Base-by-base conservation (phyloP, 2,113 vertebrate species). In the Hippocampus zosterae region DNA sequence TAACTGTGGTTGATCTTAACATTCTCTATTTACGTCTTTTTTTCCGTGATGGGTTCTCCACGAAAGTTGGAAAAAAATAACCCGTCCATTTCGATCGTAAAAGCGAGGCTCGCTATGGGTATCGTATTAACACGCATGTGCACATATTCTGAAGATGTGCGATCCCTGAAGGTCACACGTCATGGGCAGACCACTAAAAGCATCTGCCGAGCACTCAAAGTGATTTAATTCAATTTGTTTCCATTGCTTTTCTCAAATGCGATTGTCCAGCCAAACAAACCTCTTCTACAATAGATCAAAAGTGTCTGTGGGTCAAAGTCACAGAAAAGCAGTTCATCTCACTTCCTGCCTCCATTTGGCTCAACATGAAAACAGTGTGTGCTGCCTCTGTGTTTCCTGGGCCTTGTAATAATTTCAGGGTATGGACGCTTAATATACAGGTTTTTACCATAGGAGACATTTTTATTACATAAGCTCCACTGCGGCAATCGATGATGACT, bases 361-460 rank as follows among this genome's bases (percentile, higher is more conserved):
- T 76, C 67, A 21, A 75, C 65, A 78, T 79, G 82, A 88, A 86
- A 89, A 88, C 86, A 89, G 81, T 81, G 63, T 74, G 79, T 48
- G 68, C 59, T 82, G 80, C 76, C 74, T 80, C 65, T 87, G 79
- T 72, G 74, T 76, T 86, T 88, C 83, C 85, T 81, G 69, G 55
- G 55, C 73, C 68, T 76, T 71, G 50, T 67, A 77, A 79, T 77
- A 68, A 59, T 59, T 40, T 70, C 33, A 16, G 33, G 15, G 25
- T 33, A 11, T 57, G 9, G 11, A 29, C 8, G 59, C 18, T 5
- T 37, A 40, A 37, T 37, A 64, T 5, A 40, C 21, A 42, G 21
- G 61, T 64, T 40, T 40, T 21, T 64, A 42, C 83, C 80, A 27
- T 74, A 65, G 77, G 65, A 70, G 70, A 78, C 74, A 57, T 76